Base-by-base conservation (phyloP, 2,888 invertebrate species). In the Latrodectus elegans region DNA sequence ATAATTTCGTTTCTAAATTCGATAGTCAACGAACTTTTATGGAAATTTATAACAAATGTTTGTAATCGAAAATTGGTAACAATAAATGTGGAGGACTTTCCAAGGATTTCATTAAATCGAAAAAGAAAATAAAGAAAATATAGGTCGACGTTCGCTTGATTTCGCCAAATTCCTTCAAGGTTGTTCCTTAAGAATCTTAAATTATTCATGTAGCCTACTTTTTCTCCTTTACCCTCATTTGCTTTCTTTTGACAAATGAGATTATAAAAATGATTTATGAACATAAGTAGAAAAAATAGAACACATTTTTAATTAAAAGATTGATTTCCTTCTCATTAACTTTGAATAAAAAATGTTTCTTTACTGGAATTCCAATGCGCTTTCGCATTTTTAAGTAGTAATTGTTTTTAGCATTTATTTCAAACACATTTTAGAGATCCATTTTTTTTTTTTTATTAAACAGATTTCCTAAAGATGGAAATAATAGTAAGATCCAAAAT, bases 11-110 rank as follows among this genome's bases (percentile, higher is more conserved):
- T 60, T 60, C 60, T 60, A 11, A 60, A 15, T 12, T 12, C n/a
- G n/a, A 52, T 51, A 76, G 82, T 76, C 82, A 83, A 75, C 60
- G 82, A 60, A 75, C 82, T 82, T 55, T 26, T 73, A 76, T 83
- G 52, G 60, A 51, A 38, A 67, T 74, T 76, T 64, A 51, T 38
- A 38, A 22, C 68, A 71, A 83, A 38, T 60, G 26, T 70, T 76
- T 75, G 55, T 70, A n/a, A 75, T 64, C 51, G 51, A n/a, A 65
- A 53, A 55, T 26, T 76, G 67, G 82, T 70, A 83, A 73, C 75
- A 75, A 76, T 26, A 67, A 67, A 81, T n/a, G 73, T 67, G 67
- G 53, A 38, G 49, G 22, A 74, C 22, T 60, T 55, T 53, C 49
- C 68, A 70, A 76, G 82, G 75, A 73, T 60, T 83, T 68, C 67